Base-by-base conservation (phyloP, 2,888 invertebrate genomes). In the Shargacucullia verbasci region DNA sequence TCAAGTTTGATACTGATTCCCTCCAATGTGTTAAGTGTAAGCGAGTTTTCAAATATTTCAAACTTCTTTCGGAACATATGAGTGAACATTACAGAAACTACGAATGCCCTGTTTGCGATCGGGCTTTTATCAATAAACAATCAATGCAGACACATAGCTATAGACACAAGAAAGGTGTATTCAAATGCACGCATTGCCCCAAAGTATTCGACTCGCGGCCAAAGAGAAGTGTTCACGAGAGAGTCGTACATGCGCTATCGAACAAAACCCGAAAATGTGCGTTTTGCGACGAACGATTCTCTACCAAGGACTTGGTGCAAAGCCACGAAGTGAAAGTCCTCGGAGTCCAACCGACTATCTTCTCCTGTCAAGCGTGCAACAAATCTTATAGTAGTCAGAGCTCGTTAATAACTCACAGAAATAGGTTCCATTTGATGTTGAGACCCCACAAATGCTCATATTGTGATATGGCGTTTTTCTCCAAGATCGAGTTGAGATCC, bases 391-490 rank as follows among this genome's bases (percentile, higher is more conserved):
- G 68, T 0, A 80, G 76, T 4, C 76, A 81, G n/a, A 79, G 78
- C 31, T 77, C 77, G 0, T 62, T 84, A 46, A 59, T 73, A 9
- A 58, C 78, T 0, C 88, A 89, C 14, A 76, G 73, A 15, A 85
- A 80, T 40, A 71, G 76, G 1, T 76, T 84, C 5, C 92, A 92
- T 37, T 27, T 62, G 1, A 82, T 81, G 79, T 59, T 79, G 11
- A 83, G 41, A 84, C 88, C 58, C 58, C 76, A 76, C 13, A 58
- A 85, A n/a, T 94, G 94, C 39, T 71, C 80, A 0, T 75, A 84
- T 0, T 94, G 94, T 35, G 89, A 88, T 0, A 90, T 88, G 70
- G 82, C 82, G 0, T 89, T 89, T n/a, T 77, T 66, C 27, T 77
- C 76, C 0, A 58, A 56, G 6, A 62, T 76, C 0, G 76, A 76